Evolutionary conservation across 2,797 vertebrate species (phyloP).

Genomic region (Erpetoichthys calabaricus): DNA sequence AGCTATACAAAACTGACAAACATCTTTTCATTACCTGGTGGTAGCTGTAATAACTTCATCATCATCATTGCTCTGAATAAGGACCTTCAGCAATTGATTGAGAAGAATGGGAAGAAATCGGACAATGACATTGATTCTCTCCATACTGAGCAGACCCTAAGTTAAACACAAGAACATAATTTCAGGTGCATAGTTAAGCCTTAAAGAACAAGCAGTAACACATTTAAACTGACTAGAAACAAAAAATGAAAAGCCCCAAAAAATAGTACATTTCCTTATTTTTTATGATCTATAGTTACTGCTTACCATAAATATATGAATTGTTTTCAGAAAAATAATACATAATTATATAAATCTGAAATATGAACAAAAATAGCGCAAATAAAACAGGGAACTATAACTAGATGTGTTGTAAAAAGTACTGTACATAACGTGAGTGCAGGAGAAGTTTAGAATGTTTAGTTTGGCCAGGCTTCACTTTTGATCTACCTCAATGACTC

Average conservation of each 20-base stretch:
- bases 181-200: background rate
- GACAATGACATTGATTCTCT: constrained; percentile 84
- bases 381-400: no score
- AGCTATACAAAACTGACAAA: no score
- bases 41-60: constrained; percentile 64
- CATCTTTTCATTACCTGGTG: constrained; percentile 59
- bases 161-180: constrained; percentile 10
- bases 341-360: no score
- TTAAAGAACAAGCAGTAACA: constrained; percentile 4
- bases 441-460: no score
- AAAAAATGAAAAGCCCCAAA: background rate
- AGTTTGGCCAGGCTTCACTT: no score
- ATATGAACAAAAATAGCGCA: no score
- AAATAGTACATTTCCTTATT: background rate
- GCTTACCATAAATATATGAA: no score
- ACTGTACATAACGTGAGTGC: no score
- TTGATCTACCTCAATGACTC: no score
- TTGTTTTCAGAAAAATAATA: no score
- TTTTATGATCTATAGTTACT: background rate
- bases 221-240: background rate
- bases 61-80: constrained; percentile 77
- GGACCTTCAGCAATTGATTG: constrained; percentile 89
- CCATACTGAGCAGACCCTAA: constrained; percentile 86
- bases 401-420: no score
- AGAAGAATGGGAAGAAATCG: constrained; percentile 86